phyloP scores from a whole-genome alignment of 2,113 vertebrate genomes.

The Paracanthobrama guichenoti region DNA sequence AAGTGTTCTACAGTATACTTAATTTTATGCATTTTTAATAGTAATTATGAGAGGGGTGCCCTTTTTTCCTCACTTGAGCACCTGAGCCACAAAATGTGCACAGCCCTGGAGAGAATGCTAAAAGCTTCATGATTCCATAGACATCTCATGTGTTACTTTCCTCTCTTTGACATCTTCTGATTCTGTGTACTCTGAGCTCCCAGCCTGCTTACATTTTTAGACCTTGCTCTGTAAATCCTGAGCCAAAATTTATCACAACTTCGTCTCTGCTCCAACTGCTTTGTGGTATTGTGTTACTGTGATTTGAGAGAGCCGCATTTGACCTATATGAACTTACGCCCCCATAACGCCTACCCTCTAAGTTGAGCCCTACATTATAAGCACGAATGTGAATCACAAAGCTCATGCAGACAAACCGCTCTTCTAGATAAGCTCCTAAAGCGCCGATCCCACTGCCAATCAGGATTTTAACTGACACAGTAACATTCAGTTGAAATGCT shows the following conservation, averaged over 20 bases:
- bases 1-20: too few relatives aligned
- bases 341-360: conserved; percentile 62
- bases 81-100: too few relatives aligned
- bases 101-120: not conserved
- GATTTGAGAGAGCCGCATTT: conserved; percentile 58
- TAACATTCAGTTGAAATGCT: not conserved
- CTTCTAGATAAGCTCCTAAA: not conserved
- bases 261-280: conserved; percentile 5
- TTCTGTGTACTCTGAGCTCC: not conserved
- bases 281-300: conserved; percentile 38
- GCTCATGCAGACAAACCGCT: conserved; percentile 49
- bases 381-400: conserved; percentile 56
- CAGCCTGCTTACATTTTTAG: conserved; percentile 9
- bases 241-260: conserved; percentile 47
- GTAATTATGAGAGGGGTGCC: too few relatives aligned
- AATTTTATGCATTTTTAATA: too few relatives aligned
- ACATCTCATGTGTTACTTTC: conserved; percentile 4
- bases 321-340: conserved; percentile 65
- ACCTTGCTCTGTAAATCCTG: conserved; percentile 18
- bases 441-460: not conserved
- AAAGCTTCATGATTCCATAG: conserved; percentile 11
- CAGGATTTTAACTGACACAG: conserved; percentile 1
- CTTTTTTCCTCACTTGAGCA: too few relatives aligned
- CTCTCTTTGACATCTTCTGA: conserved; percentile 30
- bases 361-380: conserved; percentile 54